Percentiles rank a stretch among this genome's conserved stretches.
Conservation (phyloP, 2,797 vertebrate genomes). For the Rhinogobio ventralis region DNA sequence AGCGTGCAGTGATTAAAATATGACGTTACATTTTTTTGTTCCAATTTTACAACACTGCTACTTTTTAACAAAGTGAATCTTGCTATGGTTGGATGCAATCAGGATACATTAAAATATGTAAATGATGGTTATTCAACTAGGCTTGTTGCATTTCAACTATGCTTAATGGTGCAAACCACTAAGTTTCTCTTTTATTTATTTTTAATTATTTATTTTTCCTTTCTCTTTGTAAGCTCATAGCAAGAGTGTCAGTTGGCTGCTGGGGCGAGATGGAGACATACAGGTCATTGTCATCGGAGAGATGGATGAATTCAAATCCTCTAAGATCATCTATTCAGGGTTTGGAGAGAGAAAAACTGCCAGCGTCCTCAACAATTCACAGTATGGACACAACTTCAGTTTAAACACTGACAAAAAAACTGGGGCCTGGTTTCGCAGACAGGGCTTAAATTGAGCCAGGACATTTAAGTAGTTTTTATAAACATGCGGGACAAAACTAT, state of each 20-base stretch:
- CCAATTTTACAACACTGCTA: background rate
- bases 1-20: background rate
- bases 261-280: slow-evolving; percentile 80
- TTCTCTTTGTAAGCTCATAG: slow-evolving; percentile 69
- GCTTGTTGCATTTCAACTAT: background rate
- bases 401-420: background rate
- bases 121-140: background rate
- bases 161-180: background rate
- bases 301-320: slow-evolving; percentile 74
- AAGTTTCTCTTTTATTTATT: too few relatives aligned
- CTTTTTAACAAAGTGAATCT: background rate
- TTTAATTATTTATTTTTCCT: too few relatives aligned
- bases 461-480: background rate
- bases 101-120: background rate
- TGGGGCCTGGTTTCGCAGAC: background rate
- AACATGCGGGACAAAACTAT: background rate
- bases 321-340: slow-evolving; percentile 76
- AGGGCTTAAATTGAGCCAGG: background rate
- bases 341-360: slow-evolving; percentile 70
- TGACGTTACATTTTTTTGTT: background rate
- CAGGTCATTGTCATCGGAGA: slow-evolving; percentile 79
- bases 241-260: slow-evolving; percentile 80
- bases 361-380: slow-evolving; percentile 65
- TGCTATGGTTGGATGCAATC: too few relatives aligned
- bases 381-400: slow-evolving; percentile 64